Percentiles rank a stretch among this genome's conserved stretches.
Conservation (phyloP, 2,797 vertebrate species). For the Melanotaenia parkinsoni region DNA sequence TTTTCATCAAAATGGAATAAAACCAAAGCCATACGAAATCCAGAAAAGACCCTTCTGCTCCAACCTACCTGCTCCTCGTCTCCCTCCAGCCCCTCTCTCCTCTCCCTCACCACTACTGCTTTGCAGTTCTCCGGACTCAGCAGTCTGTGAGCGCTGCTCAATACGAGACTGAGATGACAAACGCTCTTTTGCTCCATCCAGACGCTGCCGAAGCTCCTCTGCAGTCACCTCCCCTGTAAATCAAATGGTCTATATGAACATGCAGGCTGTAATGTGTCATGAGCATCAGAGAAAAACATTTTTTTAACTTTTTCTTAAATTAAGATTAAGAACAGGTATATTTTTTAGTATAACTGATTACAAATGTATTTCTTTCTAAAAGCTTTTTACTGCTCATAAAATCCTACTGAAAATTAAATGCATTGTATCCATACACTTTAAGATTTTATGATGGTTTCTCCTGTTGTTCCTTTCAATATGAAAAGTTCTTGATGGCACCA, state of each 20-base stretch:
- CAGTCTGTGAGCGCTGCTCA: constrained; percentile 78
- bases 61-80: constrained; percentile 66
- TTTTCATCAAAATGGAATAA: not conserved
- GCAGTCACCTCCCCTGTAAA: constrained; percentile 93
- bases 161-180: constrained; percentile 84
- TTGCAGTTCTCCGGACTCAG: constrained; percentile 81
- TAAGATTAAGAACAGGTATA: too few species aligned
- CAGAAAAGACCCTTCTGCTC: not conserved
- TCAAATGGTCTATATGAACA: not conserved
- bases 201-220: constrained; percentile 91
- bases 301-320: too few species aligned
- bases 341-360: not conserved
- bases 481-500: not conserved
- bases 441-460: too few species aligned
- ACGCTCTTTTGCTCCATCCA: constrained; percentile 90
- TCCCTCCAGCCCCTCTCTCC: constrained; percentile 59
- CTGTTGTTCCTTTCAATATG: not conserved
- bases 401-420: not conserved
- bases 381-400: not conserved
- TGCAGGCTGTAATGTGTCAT: not conserved
- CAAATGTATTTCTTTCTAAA: not conserved
- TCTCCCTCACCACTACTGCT: constrained; percentile 73
- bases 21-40: not conserved
- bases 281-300: not conserved
- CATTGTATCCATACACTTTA: not conserved